These are phyloP conservation scores for Chaetodon trifascialis DNA, from an alignment of 2,113 vertebrate species.

Conservation along the genomic window DNA sequence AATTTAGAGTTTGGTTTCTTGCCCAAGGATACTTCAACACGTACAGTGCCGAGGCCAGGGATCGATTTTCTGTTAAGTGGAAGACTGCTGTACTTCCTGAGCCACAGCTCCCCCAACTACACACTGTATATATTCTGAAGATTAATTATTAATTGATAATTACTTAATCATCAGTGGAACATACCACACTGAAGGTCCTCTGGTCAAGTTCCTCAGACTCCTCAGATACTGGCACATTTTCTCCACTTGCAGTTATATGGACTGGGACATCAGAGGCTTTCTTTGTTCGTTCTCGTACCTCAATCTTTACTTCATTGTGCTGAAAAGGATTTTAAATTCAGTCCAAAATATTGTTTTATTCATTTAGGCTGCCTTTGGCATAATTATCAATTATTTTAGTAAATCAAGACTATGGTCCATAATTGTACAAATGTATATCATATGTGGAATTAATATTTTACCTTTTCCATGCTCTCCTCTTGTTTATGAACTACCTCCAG, in stretches of 20 bases:
- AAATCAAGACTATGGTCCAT: background rate
- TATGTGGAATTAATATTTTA: conserved; percentile 67
- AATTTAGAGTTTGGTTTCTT: no score
- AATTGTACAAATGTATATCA: background rate
- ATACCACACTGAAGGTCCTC: conserved; percentile 98
- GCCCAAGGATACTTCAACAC: no score
- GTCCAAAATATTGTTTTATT: no score
- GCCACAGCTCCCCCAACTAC: background rate
- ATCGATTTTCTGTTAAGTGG: no score
- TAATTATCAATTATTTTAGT: background rate
- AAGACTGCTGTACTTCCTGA: no score
- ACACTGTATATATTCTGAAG: background rate
- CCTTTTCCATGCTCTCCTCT: conserved; percentile 88
- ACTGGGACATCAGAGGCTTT: conserved; percentile 89
- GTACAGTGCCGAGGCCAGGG: no score
- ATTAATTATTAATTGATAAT: no score
- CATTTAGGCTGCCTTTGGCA: background rate
- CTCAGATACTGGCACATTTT: conserved; percentile 89
- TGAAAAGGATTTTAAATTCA: conserved; percentile 37
- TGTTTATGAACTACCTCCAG: conserved; percentile 88
- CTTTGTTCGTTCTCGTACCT: conserved; percentile 90
- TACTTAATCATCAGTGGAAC: conserved; percentile 29
- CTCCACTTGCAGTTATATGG: conserved; percentile 90
- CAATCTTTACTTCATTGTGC: conserved; percentile 88
- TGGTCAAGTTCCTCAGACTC: conserved; percentile 98